Base-by-base conservation (phyloP, 1,140 invertebrate genomes). In the Drosophila oshimai region DNA sequence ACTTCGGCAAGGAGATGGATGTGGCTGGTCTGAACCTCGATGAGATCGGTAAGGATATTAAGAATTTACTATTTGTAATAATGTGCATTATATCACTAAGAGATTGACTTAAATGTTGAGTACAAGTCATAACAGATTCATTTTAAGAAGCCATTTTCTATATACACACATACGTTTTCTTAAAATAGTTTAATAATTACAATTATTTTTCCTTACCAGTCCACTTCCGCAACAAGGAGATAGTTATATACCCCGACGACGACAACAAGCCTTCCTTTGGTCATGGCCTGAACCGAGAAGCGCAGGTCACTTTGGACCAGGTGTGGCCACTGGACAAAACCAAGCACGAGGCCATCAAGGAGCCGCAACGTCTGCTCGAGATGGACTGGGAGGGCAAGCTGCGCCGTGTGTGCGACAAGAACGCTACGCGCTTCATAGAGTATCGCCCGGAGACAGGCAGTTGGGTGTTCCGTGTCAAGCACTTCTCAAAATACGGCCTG, bases 401-500 rank as follows among this genome's bases (percentile, higher is more conserved):
- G 33, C 94, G 97, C 33, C 93, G 94, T 42, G 95, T 96, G 2
- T 98, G 97, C 55, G 93, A 94, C 39, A 97, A 97, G 86, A 94
- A 99, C 76, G 95, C 95, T 45, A 97, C 97, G 0, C 94, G 94
- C 42, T 99, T 99, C 89, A 94, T 99, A 10, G 98, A 99, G 84
- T 99, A 99, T 91, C 93, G 97, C 1, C 96, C 98, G 0, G 95
- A 97, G 89, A 99, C 97, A 31, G 99, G 99, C 6, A 98, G 97
- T 13, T 99, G 98, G 98, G 97, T 96, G 24, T 97, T 96, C 75
- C 95, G 96, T 90, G 97, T 98, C 20, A 95, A 98, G 61, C 98
- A 99, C 92, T 99, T 99, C 91, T 99, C 98, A 0, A 99, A 99
- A 90, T 99, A 99, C 91, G 97, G 97, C 2, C 92, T 99, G 5